Evolutionary conservation across 2,888 invertebrate species (phyloP), one percentile per base, ranked within the genome.

Genomic region (Nesidiocoris tenuis): DNA sequence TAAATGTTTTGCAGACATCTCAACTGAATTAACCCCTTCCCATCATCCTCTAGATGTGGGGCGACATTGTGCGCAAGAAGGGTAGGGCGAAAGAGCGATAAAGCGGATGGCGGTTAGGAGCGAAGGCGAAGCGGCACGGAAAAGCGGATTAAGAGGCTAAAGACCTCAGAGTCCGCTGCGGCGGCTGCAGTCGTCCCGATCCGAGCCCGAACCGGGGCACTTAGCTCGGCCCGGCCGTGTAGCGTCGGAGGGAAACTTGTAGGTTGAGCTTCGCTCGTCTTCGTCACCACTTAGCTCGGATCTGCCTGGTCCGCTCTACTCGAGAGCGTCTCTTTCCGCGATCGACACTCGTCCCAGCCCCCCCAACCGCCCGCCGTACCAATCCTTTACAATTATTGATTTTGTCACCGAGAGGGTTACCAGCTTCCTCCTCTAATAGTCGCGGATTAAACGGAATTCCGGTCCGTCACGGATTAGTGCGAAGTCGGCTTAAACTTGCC

Each of bases 61-160:
- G n/a, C n/a, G n/a, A n/a, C n/a, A n/a, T n/a, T n/a, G n/a, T n/a
- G n/a, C n/a, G n/a, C n/a, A n/a, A n/a, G 39, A 39, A 39, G 39
- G 39, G 12, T 39, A 39, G 39, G 12, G 12, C 5, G 39, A 39
- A 39, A 12, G 39, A 12, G 39, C n/a, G n/a, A n/a, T n/a, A n/a
- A 39, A 12, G 39, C 12, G 39, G 39, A 39, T 7, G 39, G 65
- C 17, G 23, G 22, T 23, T 16, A n/a, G 55, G 19, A 19, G 21
- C 16, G 67, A 3, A 56, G 12, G 55, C 17, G 66, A 66, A 19
- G 54, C 39, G n/a, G 9, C 64, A 2, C 21, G 22, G 63, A 21
- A 56, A 67, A 56, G 67, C 66, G 66, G 66, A 66, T 66, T 66
- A 66, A 39, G 7, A 66, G 19, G 55, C 55, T 9, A 66, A 66